Evolutionary conservation across 2,888 invertebrate genomes (phyloP), one percentile per base, ranked within the genome.

Genomic region (Drosophila atripex): DNA sequence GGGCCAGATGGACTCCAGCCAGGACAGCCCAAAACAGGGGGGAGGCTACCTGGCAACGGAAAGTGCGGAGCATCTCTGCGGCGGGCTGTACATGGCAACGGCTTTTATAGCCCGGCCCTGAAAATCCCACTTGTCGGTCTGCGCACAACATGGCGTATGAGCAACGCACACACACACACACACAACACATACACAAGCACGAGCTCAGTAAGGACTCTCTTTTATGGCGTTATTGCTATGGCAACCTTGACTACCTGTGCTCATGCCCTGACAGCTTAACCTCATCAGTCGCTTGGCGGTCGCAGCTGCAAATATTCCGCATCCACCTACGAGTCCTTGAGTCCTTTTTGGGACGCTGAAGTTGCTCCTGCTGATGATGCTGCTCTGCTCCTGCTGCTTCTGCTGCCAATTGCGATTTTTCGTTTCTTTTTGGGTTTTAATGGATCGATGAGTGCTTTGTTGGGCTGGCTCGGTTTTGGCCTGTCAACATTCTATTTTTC

Each of bases 241-340:
- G 89, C 80, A 89, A 88, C 88, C 87, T 82, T 87, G 88, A 72
- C 83, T 79, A 84, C 83, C 83, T 84, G 69, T 73, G 78, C 82
- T 86, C 82, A 84, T 82, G 85, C 82, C 85, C 61, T 71, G 49
- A 41, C 53, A 82, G 83, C 88, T 82, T 79, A 79, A 59, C 73
- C 76, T 70, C 68, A 56, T 60, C 43, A 46, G 65, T 46, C 49
- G 50, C 45, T 52, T 58, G 51, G 65, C 71, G 72, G 71, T 59
- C 71, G 71, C 71, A 72, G 65, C 76, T 75, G 77, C 74, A 61
- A 71, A 70, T 63, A 70, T 52, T 54, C 63, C 49, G 64, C 72
- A 72, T 66, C 72, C 53, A 51, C 70, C 65, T 70, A 59, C 50
- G 38, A 65, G 71, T 71, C 51, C 70, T 63, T 73, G 70, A 56